Percentiles rank a stretch among this genome's conserved stretches.
phyloP scores from a whole-genome alignment of 2,888 invertebrate species.

The Rhabditoides inermis region DNA sequence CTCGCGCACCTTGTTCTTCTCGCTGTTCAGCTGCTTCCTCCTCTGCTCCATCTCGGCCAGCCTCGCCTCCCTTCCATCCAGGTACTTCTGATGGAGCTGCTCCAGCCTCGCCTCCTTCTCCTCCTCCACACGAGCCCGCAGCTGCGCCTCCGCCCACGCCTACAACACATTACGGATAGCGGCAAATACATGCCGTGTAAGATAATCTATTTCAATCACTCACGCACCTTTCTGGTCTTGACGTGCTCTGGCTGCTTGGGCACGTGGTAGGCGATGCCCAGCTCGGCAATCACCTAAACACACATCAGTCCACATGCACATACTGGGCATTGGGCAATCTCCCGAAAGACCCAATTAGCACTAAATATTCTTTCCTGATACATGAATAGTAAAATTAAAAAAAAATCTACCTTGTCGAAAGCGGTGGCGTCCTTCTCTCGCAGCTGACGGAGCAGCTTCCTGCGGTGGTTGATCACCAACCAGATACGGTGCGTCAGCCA shows the following conservation, averaged over 20 bases:
- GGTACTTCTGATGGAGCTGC: conserved; percentile 25
- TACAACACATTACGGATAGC: conserved; percentile 9
- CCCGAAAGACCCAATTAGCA: neutral
- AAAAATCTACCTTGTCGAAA: neutral
- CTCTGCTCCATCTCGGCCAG: conserved; percentile 18
- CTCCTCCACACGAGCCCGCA: conserved; percentile 35
- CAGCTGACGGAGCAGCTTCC: conserved; percentile 36
- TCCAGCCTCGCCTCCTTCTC: conserved; percentile 45
- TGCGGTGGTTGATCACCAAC: conserved; percentile 37
- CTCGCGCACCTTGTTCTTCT: conserved; percentile 11
- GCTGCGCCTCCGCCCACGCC: conserved; percentile 46
- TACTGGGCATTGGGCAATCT: neutral
- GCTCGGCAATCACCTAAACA: conserved; percentile 18
- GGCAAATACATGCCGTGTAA: neutral
- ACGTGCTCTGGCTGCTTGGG: conserved; percentile 40
- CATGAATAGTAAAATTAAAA: neutral
- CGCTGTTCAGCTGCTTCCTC: conserved; percentile 19
- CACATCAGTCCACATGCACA: neutral
- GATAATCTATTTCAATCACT: neutral
- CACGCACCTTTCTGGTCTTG: conserved; percentile 30
- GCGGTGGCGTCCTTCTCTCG: neutral
- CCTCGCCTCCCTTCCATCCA: conserved; percentile 18
- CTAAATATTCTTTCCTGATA: neutral
- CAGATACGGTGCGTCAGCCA: conserved; percentile 43
- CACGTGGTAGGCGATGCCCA: conserved; percentile 48